Conservation (phyloP, 2,797 vertebrate genomes). For the Chelonia mydas region DNA sequence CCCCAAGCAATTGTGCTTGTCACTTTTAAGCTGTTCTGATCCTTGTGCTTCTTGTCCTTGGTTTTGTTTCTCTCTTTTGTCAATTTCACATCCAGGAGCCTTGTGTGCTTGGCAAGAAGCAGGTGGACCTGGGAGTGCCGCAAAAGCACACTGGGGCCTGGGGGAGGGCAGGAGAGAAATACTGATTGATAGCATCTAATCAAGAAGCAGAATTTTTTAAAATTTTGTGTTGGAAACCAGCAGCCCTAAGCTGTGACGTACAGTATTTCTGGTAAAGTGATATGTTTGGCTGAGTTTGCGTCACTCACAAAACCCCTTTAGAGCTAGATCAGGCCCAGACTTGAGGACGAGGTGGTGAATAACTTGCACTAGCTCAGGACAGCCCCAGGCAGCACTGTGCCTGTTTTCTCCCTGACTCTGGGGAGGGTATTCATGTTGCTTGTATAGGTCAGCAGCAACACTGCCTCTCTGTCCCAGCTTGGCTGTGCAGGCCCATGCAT, state of each 20-base stretch:
- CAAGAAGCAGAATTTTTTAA: neutral
- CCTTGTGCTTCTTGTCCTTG: neutral
- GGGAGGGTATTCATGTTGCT: neutral
- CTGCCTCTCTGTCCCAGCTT: neutral
- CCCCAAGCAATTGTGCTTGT: neutral
- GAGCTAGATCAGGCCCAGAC: neutral
- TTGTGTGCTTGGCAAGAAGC: neutral
- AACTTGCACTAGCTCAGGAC: too few relatives aligned
- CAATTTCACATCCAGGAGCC: neutral
- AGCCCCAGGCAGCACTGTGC: neutral
- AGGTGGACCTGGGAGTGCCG: neutral
- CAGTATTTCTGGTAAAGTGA: neutral
- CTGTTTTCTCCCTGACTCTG: neutral
- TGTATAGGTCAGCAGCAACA: neutral
- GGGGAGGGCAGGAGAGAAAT: neutral
- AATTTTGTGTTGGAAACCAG: neutral
- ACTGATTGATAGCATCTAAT: neutral
- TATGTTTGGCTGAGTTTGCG: neutral
- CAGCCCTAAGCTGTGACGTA: neutral
- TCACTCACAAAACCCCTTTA: too few relatives aligned
- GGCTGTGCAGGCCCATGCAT: neutral
- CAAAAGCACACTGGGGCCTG: neutral
- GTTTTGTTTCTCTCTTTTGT: neutral
- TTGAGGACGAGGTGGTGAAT: neutral
- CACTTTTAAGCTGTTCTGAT: neutral